These are phyloP conservation scores for Amphipyra berbera DNA, from an alignment of 2,888 invertebrate species.

Conservation along the genomic window DNA sequence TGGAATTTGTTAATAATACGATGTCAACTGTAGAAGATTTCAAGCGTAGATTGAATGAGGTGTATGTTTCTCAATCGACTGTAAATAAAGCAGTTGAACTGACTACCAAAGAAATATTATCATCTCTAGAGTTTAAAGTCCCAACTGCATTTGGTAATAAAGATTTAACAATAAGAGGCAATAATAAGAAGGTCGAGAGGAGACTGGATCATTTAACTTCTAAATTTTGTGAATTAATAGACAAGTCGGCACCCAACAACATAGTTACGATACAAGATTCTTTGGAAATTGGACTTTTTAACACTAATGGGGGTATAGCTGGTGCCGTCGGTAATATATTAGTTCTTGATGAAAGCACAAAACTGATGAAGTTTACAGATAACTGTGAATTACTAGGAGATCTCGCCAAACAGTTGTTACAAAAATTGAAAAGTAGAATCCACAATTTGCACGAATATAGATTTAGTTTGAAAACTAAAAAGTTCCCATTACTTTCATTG, in stretches of 20 bases:
- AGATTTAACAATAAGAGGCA: conserved; percentile 1
- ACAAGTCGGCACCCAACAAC: not conserved
- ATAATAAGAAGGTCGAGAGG: conserved; percentile 12
- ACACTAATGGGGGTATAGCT: conserved; percentile 24
- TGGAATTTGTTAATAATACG: not conserved
- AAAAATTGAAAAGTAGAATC: conserved; percentile 3
- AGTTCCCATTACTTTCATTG: not conserved
- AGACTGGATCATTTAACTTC: conserved; percentile 8
- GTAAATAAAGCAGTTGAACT: not conserved
- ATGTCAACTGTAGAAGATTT: not conserved
- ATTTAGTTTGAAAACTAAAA: conserved; percentile 11
- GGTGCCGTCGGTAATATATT: not conserved
- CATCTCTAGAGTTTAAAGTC: conserved; percentile 16
- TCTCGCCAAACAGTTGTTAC: conserved; percentile 9
- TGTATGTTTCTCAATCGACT: not conserved
- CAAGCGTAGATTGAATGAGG: too few species aligned
- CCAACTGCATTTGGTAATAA: too few species aligned
- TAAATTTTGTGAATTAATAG: conserved; percentile 7
- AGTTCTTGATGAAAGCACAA: too few species aligned
- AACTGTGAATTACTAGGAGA: too few species aligned
- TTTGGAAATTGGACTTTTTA: conserved; percentile 14
- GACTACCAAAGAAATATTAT: conserved; percentile 36
- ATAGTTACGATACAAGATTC: conserved; percentile 26
- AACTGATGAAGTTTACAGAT: too few species aligned
- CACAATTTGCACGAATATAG: conserved; percentile 18